A percentile compares a stretch with the other conserved stretches of the same genome.
These are phyloP conservation scores for Calyptomena viridis DNA, from an alignment of 2,113 vertebrate genomes.

Conservation along the genomic window DNA sequence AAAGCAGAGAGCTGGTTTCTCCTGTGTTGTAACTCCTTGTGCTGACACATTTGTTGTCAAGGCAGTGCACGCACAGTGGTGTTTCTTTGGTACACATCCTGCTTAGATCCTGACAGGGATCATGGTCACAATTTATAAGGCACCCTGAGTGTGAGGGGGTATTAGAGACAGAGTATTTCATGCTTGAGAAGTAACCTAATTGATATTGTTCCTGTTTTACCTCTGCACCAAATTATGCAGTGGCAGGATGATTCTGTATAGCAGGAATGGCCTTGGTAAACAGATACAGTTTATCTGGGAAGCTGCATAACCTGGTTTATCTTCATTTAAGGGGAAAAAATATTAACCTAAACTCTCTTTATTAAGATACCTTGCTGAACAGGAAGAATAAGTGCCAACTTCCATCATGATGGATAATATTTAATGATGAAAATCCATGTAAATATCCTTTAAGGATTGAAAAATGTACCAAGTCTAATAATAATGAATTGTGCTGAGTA, in stretches of 20 bases:
- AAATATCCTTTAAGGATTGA: background rate
- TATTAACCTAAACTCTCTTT: background rate
- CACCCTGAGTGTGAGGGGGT: background rate
- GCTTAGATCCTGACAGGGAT: background rate
- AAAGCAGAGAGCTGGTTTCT: background rate
- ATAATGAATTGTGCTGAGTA: background rate
- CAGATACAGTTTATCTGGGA: background rate
- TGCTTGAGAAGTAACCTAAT: background rate
- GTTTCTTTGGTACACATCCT: background rate
- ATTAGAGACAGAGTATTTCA: background rate
- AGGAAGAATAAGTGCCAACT: background rate
- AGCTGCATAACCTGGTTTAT: background rate
- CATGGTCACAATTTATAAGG: background rate
- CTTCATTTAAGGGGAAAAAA: background rate
- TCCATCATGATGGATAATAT: background rate
- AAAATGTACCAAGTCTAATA: background rate
- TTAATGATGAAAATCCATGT: background rate
- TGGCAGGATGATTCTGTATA: background rate
- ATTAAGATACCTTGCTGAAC: background rate
- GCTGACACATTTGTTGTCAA: accelerated
- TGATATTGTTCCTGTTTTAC: background rate
- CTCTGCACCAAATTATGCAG: background rate
- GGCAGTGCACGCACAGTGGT: background rate
- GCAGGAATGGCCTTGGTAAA: background rate
- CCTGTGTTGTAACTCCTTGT: background rate